These are phyloP conservation scores for Melieria picta DNA, from an alignment of 2,888 invertebrate species.

Conservation along the genomic window DNA sequence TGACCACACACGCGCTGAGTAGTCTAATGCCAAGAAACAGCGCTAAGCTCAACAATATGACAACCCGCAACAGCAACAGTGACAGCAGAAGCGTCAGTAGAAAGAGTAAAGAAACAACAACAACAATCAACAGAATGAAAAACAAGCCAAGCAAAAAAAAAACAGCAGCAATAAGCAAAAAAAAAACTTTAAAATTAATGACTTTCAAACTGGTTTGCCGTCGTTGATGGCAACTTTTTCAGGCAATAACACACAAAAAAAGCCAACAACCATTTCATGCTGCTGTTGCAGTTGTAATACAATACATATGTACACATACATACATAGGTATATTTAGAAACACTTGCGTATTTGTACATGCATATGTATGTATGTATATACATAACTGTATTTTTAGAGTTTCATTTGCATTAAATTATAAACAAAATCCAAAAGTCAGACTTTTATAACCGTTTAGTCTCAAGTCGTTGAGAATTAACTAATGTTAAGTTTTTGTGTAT, in stretches of 20 bases:
- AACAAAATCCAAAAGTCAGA: no score
- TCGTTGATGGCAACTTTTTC: neutral
- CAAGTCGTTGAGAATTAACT: no score
- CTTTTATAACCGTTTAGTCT: no score
- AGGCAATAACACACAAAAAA: slow-evolving; percentile 9
- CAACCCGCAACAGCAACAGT: neutral
- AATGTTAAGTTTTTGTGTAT: no score
- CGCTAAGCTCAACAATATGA: neutral
- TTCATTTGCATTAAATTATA: no score
- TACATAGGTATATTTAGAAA: slow-evolving; percentile 3
- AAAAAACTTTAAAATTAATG: slow-evolving; percentile 21
- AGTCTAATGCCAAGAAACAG: no score
- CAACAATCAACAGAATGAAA: neutral
- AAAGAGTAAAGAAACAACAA: neutral
- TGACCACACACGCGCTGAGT: no score
- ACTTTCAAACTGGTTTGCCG: slow-evolving; percentile 34
- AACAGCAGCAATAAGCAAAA: slow-evolving; percentile 25
- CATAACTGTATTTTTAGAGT: no score
- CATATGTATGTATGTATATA: slow-evolving; percentile 20
- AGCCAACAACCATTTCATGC: slow-evolving; percentile 15
- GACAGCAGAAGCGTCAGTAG: neutral
- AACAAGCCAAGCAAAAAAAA: slow-evolving; percentile 22
- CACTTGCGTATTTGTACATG: no score
- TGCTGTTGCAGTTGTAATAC: slow-evolving; percentile 9
- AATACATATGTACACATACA: slow-evolving; percentile 4